These are phyloP conservation scores for Bucco capensis DNA, from an alignment of 2,113 vertebrate genomes.

Conservation along the genomic window DNA sequence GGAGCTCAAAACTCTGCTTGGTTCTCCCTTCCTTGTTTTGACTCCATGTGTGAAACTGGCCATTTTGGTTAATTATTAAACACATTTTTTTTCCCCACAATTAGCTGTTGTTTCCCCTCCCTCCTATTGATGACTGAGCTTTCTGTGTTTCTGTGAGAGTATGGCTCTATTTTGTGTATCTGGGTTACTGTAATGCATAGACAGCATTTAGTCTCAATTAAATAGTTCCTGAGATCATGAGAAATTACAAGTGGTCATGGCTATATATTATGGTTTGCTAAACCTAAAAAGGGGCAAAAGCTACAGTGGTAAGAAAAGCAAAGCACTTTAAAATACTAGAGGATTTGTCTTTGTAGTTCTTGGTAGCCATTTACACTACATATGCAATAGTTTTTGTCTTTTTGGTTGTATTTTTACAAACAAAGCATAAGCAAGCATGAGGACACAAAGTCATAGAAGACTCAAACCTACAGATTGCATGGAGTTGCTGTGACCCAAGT, in stretches of 20 bases:
- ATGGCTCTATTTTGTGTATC: not conserved
- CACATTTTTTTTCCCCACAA: fast-evolving
- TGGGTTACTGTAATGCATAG: not conserved
- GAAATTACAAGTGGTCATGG: not conserved
- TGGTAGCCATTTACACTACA: not conserved
- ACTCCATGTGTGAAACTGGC: not conserved
- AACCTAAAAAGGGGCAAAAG: not conserved
- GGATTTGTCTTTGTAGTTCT: not conserved
- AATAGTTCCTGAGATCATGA: not conserved
- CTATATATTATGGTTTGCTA: not conserved
- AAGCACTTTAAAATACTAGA: not conserved
- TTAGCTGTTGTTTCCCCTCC: fast-evolving
- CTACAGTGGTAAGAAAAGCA: not conserved
- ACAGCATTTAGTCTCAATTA: not conserved
- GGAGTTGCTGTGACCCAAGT: too few species aligned
- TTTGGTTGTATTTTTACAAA: not conserved
- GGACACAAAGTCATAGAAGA: not conserved
- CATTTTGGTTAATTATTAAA: not conserved
- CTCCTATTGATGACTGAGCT: not conserved
- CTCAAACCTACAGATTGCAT: too few species aligned
- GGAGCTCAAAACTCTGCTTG: not conserved
- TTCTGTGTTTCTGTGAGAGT: not conserved
- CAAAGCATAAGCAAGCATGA: not conserved
- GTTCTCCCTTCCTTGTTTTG: not conserved
- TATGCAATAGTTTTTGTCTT: not conserved